phyloP scores from a whole-genome alignment of 2,888 invertebrate genomes.

The Philereme vetulata region DNA sequence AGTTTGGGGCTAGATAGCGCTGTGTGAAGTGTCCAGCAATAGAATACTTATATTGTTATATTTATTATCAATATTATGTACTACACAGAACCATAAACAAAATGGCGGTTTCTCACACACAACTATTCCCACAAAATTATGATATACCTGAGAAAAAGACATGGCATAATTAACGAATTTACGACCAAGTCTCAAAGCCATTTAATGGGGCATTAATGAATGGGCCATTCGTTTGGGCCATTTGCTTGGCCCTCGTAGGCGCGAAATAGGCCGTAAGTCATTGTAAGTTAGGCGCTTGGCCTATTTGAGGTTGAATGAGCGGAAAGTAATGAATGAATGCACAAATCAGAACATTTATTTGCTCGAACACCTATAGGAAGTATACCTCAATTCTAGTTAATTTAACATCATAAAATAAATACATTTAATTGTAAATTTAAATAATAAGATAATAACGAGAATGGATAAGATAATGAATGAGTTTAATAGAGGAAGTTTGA shows the following conservation, averaged over 20 bases:
- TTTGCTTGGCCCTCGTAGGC: constrained; percentile 4
- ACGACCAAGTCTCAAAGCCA: constrained; percentile 12
- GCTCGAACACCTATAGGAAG: too few species aligned
- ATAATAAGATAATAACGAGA: too few species aligned
- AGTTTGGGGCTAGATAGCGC: too few species aligned
- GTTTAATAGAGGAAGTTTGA: too few species aligned
- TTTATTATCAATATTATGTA: too few species aligned
- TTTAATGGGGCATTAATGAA: constrained; percentile 27
- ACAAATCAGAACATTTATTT: too few species aligned
- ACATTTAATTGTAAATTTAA: too few species aligned
- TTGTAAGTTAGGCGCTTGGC: constrained; percentile 14
- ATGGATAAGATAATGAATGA: too few species aligned
- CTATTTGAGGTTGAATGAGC: constrained; percentile 21
- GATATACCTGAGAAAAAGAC: constrained; percentile 33
- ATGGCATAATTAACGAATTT: constrained; percentile 34
- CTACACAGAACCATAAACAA: neutral
- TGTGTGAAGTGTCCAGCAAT: too few species aligned
- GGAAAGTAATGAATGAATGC: constrained; percentile 10
- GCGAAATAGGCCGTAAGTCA: constrained; percentile 24
- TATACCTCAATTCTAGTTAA: too few species aligned
- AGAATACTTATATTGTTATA: too few species aligned
- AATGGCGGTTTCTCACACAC: neutral
- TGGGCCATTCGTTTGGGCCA: constrained; percentile 7
- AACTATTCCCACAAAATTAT: constrained; percentile 15
- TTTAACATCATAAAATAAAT: too few species aligned